phyloP scores from a whole-genome alignment of 2,888 invertebrate genomes.

The Alviniconcha strummeri region DNA sequence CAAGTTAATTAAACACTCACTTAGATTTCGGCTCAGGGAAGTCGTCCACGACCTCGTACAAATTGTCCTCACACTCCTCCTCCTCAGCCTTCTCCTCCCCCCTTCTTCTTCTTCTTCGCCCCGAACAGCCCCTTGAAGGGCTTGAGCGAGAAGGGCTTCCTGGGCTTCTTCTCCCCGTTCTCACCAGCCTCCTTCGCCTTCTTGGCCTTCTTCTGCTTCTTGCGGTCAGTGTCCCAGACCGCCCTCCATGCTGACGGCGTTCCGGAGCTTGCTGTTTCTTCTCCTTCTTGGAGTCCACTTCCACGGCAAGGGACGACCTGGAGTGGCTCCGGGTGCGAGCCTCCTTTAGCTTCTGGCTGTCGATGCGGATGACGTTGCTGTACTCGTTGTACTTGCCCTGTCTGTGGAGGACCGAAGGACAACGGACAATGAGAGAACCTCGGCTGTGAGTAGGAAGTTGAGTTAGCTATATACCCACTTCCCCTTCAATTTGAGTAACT shows the following conservation, averaged over 20 bases:
- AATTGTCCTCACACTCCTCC: constrained; percentile 10
- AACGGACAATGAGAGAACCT: no score
- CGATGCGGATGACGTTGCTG: constrained; percentile 30
- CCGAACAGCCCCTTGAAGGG: constrained; percentile 15
- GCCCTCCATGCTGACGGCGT: constrained; percentile 22
- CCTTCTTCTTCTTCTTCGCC: constrained; percentile 21
- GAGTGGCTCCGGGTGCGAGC: constrained; percentile 23
- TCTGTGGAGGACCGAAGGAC: no score
- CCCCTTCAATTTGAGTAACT: not conserved
- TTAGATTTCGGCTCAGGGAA: not conserved
- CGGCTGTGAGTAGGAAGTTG: not conserved
- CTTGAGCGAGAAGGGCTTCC: constrained; percentile 9
- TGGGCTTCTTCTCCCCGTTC: constrained; percentile 4
- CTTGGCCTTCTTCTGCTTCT: constrained; percentile 15
- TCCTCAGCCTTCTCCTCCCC: not conserved
- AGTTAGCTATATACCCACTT: not conserved
- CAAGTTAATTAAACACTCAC: no score
- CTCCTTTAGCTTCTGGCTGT: constrained; percentile 11
- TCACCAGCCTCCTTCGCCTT: not conserved
- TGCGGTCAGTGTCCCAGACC: not conserved
- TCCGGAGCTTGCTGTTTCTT: not conserved
- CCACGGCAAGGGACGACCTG: not conserved
- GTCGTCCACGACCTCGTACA: constrained; percentile 25
- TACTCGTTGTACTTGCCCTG: constrained; percentile 28
- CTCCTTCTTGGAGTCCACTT: not conserved